Base-by-base conservation (phyloP, 2,888 invertebrate genomes). In the Cataglyphis albicans region DNA sequence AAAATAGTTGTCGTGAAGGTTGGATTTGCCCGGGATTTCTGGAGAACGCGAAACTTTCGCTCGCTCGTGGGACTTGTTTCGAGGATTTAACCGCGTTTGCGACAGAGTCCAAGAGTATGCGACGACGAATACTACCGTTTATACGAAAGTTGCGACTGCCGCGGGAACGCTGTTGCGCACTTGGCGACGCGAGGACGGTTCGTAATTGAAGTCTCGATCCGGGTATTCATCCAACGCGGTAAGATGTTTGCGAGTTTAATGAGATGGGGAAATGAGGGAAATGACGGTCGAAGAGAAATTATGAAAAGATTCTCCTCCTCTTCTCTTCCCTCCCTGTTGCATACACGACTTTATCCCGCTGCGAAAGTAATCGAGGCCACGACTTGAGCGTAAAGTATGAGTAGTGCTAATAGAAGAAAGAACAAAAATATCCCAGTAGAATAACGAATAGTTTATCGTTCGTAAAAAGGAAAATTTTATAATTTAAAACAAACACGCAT, bases 161-260 rank as follows among this genome's bases (percentile, higher is more conserved):
- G 15, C 21, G 67, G 18, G 44, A 68, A 80, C 44, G 59, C 68
- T 61, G 70, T 80, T 80, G 78, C 78, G 70, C 78, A 78, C 68
- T 78, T 68, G 68, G 68, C 68, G 78, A 44, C 44, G 25, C 44
- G 25, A 38, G 41, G 74, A 72, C 75, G 67, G n/a, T 44, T 38
- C 83, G 81, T 87, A 85, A 87, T 87, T 64, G 81, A 87, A 83
- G 85, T 61, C 83, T 72, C 80, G 75, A 75, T 55, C 70, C 64
- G 72, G 41, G 55, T 59, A 76, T 72, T 74, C 74, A 74, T 76
- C 52, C 38, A 9, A 9, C 63, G 74, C 41, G 84, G 7, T 63
- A 86, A 88, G 86, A 83, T 73, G 88, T 82, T 86, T 55, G 82
- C 32, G 84, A 61, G 84, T 88, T 85, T 88, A 86, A 87, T 85